phyloP scores from a whole-genome alignment of 2,888 invertebrate genomes.

The Orchesellides sinensis region DNA sequence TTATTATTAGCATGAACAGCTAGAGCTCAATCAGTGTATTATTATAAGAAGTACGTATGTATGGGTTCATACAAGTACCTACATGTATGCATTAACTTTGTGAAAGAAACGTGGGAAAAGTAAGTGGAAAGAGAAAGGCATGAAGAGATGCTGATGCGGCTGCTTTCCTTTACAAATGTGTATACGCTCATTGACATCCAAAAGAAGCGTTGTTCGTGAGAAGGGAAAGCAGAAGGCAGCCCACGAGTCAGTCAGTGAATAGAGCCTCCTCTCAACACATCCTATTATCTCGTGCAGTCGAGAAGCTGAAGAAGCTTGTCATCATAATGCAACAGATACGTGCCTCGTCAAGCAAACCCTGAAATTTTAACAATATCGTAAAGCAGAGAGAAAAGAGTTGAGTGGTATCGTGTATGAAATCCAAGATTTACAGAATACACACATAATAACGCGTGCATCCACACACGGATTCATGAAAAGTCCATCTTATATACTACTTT shows the following conservation, averaged over 20 bases:
- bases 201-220: conserved; percentile 36
- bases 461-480: neutral
- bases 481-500: conserved; percentile 10
- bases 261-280: conserved; percentile 44
- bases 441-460: neutral
- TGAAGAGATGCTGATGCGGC: conserved; percentile 40
- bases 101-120: conserved; percentile 51
- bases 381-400: conserved; percentile 1
- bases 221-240: conserved; percentile 62
- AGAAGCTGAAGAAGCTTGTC: conserved; percentile 61
- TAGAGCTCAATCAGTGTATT: too few relatives aligned
- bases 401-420: conserved; percentile 3
- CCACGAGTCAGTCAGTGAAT: conserved; percentile 41
- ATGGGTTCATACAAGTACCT: too few relatives aligned
- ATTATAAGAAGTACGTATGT: neutral
- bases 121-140: conserved; percentile 17
- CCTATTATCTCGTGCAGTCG: conserved; percentile 50
- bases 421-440: neutral
- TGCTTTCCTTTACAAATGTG: conserved; percentile 38
- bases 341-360: conserved; percentile 47
- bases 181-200: conserved; percentile 50
- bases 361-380: conserved; percentile 56
- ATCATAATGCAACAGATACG: conserved; percentile 65
- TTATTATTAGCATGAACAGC: too few relatives aligned
- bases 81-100: too few relatives aligned